phyloP scores from a whole-genome alignment of 2,797 vertebrate species.

The Manis crassicaudata region DNA sequence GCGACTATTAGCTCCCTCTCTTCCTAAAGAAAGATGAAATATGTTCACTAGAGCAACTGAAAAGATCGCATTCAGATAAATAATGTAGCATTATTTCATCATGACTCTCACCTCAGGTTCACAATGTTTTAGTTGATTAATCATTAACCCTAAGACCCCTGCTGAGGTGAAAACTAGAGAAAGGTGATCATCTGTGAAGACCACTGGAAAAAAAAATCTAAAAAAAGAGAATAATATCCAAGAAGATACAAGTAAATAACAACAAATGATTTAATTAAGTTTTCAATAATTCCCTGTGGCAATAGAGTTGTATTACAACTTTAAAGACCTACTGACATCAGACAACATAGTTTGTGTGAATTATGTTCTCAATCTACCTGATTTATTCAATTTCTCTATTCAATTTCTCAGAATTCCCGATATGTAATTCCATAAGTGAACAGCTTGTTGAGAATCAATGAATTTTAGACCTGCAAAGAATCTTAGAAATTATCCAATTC shows the following conservation, averaged over 20 bases:
- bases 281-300: neutral
- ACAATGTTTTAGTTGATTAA: neutral
- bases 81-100: neutral
- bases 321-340: neutral
- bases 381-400: neutral
- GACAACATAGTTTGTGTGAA: neutral
- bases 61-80: neutral
- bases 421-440: neutral
- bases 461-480: neutral
- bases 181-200: neutral
- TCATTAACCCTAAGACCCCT: neutral
- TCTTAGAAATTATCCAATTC: neutral
- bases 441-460: neutral
- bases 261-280: constrained; percentile 35
- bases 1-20: fast-evolving
- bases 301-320: neutral
- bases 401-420: neutral
- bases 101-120: neutral
- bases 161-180: neutral
- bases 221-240: neutral
- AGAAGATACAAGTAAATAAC: constrained; percentile 12
- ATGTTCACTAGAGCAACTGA: neutral
- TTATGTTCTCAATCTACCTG: neutral
- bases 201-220: neutral
- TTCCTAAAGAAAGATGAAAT: neutral